Evolutionary conservation across 2,113 vertebrate genomes (phyloP), one percentile per base, ranked within the genome.

Genomic region (Pantherophis guttatus): DNA sequence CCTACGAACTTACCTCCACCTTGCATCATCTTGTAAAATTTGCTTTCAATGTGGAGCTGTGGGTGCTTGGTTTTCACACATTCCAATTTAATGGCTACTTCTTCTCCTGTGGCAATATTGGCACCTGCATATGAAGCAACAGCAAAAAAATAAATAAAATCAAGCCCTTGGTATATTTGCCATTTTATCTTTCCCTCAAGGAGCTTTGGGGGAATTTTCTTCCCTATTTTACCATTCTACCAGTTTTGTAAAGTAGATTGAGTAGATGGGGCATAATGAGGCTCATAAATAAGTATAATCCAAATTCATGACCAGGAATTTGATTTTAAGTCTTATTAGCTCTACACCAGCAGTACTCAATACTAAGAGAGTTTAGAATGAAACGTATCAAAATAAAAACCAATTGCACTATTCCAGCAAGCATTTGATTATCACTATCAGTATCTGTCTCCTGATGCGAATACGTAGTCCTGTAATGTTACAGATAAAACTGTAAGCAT

Each of bases 1-100:
- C 85, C 91, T 24, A 0, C 54, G 94, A 87, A 90, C 97, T 98
- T 96, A 99, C 99, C 99, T 98, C 99, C 99, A 93, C 99, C 99
- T 96, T 99, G 99, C 99, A 99, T 99, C 99, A 99, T 99, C 98
- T 99, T 99, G 98, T 99, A 99, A 97, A 99, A 99, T 96, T 99
- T 99, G 98, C 99, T 99, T 98, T 99, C 99, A 29, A 99, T 99
- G 97, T 99, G 99, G 93, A 99, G 97, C 97, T 99, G 99, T 2
- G 99, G 99, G 96, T 99, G 99, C 97, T 99, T 99, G 39, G 99
- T 99, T 96, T 99, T 99, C 96, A 99, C 99, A 97, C 99, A 99
- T 97, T 99, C 99, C 70, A 99, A 98, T 96, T 99, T 99, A 97
- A 99, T 99, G 97, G 99, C 99, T 59, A 99, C 99, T 94, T 99